These are phyloP conservation scores for Erythrocebus patas DNA, from an alignment of 2,113 vertebrate genomes.

Conservation along the genomic window DNA sequence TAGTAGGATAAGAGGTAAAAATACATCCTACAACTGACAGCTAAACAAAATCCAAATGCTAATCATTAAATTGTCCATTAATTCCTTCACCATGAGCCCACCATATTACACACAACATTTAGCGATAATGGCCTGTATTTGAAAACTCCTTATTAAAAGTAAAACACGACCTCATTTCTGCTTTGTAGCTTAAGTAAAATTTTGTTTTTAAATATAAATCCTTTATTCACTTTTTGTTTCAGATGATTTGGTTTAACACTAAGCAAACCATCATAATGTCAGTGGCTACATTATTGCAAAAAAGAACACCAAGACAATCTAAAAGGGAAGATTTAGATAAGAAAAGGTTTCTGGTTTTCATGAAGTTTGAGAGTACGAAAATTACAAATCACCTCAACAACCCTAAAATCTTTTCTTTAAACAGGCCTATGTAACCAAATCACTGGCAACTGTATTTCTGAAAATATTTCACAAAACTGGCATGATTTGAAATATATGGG, in stretches of 20 bases:
- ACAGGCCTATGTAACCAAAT: constrained; percentile 3
- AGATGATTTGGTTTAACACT: constrained; percentile 7
- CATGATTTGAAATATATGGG: constrained; percentile 55
- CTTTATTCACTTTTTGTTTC: constrained; percentile 42
- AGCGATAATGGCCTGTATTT: not conserved
- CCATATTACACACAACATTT: not conserved
- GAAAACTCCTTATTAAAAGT: constrained; percentile 22
- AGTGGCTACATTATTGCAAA: not conserved
- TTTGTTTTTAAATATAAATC: not conserved
- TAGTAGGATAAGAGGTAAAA: not conserved
- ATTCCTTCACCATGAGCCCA: not conserved
- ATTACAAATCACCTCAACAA: constrained; percentile 24
- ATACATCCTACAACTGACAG: not conserved
- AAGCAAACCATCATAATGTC: not conserved
- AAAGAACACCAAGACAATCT: not conserved
- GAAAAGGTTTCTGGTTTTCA: not conserved
- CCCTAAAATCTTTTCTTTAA: constrained; percentile 34
- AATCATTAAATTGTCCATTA: not conserved
- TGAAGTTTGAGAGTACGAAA: constrained; percentile 20
- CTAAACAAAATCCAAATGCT: not conserved
- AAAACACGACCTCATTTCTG: constrained; percentile 12
- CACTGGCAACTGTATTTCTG: constrained; percentile 31
- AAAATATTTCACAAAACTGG: constrained; percentile 50
- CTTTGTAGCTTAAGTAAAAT: not conserved
- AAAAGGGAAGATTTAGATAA: constrained; percentile 35